Conservation (phyloP, 2,113 vertebrate genomes). For the Cichladusa arquata region DNA sequence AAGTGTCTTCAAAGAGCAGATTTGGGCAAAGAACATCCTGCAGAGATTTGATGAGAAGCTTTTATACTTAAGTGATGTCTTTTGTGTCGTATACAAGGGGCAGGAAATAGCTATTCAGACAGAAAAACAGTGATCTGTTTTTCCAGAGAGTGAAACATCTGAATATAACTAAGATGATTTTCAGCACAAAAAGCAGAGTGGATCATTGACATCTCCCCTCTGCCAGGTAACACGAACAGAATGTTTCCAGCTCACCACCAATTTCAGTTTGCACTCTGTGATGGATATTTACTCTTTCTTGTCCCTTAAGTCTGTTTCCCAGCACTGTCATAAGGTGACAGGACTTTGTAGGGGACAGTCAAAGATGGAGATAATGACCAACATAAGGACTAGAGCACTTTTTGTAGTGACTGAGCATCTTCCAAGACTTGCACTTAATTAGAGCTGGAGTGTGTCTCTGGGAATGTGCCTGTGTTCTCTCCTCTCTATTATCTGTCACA, state of each 20-base stretch:
- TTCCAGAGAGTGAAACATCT: background rate
- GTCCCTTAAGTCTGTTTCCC: background rate
- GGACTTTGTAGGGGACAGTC: background rate
- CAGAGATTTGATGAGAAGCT: conserved; percentile 35
- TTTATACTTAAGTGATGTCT: background rate
- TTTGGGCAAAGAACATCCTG: background rate
- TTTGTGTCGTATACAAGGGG: conserved; percentile 20
- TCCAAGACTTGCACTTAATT: background rate
- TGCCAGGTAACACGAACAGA: background rate
- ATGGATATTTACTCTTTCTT: background rate
- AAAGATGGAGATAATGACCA: background rate
- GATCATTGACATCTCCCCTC: background rate
- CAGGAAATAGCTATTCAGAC: conserved; percentile 2
- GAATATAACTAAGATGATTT: background rate
- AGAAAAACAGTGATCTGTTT: conserved; percentile 24
- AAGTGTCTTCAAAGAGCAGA: background rate
- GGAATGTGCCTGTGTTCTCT: background rate
- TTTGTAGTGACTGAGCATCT: background rate
- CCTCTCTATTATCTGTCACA: conserved; percentile 28
- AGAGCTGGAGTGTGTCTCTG: background rate
- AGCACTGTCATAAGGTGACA: background rate
- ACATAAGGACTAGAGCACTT: background rate
- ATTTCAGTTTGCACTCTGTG: background rate
- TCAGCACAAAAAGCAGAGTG: background rate
- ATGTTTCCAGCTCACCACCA: fast-evolving